Conservation (phyloP, 2,888 invertebrate genomes). For the Troides oblongomaculatus region DNA sequence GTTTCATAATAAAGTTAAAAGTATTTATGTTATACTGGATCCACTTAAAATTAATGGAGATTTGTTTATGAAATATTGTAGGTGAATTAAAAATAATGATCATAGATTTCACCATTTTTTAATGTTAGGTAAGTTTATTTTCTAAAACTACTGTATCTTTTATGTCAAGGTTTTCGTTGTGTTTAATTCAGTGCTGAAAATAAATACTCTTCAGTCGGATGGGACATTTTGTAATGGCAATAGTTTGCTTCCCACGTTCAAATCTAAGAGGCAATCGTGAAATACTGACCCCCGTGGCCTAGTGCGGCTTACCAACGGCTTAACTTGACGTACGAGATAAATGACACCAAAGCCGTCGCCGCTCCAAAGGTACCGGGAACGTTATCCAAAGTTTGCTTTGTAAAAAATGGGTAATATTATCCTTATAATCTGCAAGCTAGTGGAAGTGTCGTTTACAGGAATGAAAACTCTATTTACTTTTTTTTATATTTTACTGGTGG, state of each 20-base stretch:
- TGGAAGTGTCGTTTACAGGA: no score
- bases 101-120: no score
- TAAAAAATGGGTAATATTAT: slow-evolving; percentile 15
- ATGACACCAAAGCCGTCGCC: slow-evolving; percentile 18
- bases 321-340: slow-evolving; percentile 24
- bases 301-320: slow-evolving; percentile 23
- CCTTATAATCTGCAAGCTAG: slow-evolving; percentile 1
- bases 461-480: no score
- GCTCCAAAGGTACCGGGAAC: slow-evolving; percentile 8
- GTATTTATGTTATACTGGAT: no score
- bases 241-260: slow-evolving; percentile 15
- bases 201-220: neutral
- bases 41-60: no score
- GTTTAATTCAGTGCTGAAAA: neutral
- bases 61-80: no score
- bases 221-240: neutral
- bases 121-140: no score
- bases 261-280: slow-evolving; percentile 21
- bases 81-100: no score
- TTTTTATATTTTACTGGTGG: neutral
- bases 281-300: slow-evolving; percentile 19
- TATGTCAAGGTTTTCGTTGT: neutral
- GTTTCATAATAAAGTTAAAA: no score
- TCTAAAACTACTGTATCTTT: no score
- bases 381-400: slow-evolving; percentile 9